phyloP scores from a whole-genome alignment of 2,797 vertebrate species.

The Carapus acus region DNA sequence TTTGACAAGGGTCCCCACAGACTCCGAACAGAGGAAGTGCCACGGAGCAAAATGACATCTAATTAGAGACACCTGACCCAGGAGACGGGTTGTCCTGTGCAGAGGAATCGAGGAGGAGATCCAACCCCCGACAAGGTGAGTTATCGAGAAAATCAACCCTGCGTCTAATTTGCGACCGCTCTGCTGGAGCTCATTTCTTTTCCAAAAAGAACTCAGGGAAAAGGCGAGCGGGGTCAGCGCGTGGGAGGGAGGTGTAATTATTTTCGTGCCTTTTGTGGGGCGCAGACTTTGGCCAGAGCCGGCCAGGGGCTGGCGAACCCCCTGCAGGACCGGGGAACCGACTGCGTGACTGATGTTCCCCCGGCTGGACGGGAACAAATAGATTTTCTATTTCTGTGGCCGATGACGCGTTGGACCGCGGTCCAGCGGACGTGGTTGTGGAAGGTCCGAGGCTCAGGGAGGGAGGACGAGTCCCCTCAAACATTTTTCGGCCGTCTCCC shows the following conservation, averaged over 20 bases:
- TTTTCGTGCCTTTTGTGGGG: slow-evolving; percentile 33
- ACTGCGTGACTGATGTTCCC: slow-evolving; percentile 52
- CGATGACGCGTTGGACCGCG: slow-evolving; percentile 12
- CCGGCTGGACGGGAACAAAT: slow-evolving; percentile 48
- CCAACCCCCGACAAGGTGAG: no score
- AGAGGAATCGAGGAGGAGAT: no score
- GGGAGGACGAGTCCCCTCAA: slow-evolving; percentile 4
- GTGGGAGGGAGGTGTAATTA: slow-evolving; percentile 31
- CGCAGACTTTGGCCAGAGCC: slow-evolving; percentile 44
- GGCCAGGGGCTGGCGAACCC: slow-evolving; percentile 42
- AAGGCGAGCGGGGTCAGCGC: slow-evolving; percentile 20
- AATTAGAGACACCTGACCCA: no score
- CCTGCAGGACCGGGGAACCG: slow-evolving; percentile 45
- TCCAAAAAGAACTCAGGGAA: slow-evolving; percentile 18
- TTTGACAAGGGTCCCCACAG: no score
- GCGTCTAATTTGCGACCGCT: no score
- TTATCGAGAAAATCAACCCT: no score
- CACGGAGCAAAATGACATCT: no score
- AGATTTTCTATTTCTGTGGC: slow-evolving; percentile 52
- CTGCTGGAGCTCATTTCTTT: no score
- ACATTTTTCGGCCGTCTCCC: slow-evolving; percentile 9
- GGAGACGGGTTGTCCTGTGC: no score
- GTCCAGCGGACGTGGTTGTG: slow-evolving; percentile 12
- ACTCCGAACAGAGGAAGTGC: no score
- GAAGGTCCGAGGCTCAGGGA: slow-evolving; percentile 15